phyloP scores from a whole-genome alignment of 1,140 invertebrate genomes.

The Trachelipus rathkii region DNA sequence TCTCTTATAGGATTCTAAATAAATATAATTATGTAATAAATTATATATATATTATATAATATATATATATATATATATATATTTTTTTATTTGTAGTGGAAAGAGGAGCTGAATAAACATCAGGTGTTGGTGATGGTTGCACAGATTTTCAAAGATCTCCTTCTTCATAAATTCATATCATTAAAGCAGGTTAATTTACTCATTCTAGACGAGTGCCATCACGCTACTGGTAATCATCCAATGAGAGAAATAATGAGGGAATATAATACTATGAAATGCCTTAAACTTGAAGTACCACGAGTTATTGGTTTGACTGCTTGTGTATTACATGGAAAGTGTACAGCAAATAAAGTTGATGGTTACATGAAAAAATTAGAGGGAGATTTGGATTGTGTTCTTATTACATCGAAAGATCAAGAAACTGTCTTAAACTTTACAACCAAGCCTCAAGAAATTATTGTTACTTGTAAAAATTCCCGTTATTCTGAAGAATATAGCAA shows the following conservation, averaged over 20 bases:
- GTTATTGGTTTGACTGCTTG: conserved; percentile 29
- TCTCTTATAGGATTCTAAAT: too few relatives aligned
- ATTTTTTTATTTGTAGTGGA: conserved; percentile 47
- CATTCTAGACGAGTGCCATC: conserved; percentile 90
- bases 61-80: conserved; percentile 29
- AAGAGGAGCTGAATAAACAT: conserved; percentile 37
- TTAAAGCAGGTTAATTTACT: conserved; percentile 68
- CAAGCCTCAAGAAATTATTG: conserved; percentile 52
- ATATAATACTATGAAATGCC: conserved; percentile 49
- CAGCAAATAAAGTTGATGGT: too few relatives aligned
- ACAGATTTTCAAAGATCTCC: conserved; percentile 72
- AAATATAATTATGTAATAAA: too few relatives aligned
- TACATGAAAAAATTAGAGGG: too few relatives aligned
- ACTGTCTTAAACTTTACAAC: conserved; percentile 48
- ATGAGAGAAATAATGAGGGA: conserved; percentile 59
- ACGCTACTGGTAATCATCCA: conserved; percentile 58
- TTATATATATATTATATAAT: too few relatives aligned
- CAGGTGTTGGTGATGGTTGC: conserved; percentile 81
- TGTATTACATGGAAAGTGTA: too few relatives aligned
- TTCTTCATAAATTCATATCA: conserved; percentile 61
- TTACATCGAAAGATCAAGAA: too few relatives aligned
- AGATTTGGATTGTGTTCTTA: too few relatives aligned
- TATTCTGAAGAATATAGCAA: too few relatives aligned
- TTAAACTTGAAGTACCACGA: conserved; percentile 58
- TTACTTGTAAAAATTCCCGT: too few relatives aligned